Percentiles rank a stretch among this genome's conserved stretches.
These are phyloP conservation scores for Catajapyx aquilonaris DNA, from an alignment of 1,140 invertebrate genomes.

Conservation along the genomic window DNA sequence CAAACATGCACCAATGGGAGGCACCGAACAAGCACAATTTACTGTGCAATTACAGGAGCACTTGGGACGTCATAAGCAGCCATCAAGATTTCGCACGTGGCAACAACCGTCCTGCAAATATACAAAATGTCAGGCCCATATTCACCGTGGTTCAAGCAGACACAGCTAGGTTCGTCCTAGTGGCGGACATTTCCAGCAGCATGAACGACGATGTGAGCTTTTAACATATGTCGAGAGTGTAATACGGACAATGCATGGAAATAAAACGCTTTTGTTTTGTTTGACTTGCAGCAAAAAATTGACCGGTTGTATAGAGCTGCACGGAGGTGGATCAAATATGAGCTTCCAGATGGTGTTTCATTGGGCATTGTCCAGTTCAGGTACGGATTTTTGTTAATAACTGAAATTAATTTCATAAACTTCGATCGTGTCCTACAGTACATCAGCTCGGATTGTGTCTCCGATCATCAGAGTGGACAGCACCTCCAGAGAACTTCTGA, in stretches of 20 bases:
- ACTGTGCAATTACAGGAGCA: no score
- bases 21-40: no score
- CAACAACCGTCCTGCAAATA: constrained; percentile 3
- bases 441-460: no score
- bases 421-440: no score
- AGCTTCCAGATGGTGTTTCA: constrained; percentile 8
- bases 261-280: background rate
- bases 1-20: no score
- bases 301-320: constrained; percentile 10
- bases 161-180: constrained; percentile 9
- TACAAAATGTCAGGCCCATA: background rate
- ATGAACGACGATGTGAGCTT: constrained; percentile 10
- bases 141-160: constrained; percentile 4
- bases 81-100: no score
- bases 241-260: background rate
- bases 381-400: no score
- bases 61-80: no score
- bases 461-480: no score
- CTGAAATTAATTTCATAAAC: no score
- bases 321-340: constrained; percentile 9
- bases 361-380: constrained; percentile 11
- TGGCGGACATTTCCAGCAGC: constrained; percentile 12
- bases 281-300: constrained; percentile 7
- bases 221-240: background rate
- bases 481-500: constrained; percentile 6